Evolutionary conservation across 2,888 invertebrate genomes (phyloP), one percentile per base, ranked within the genome.

Genomic region (Laspeyria flexula): DNA sequence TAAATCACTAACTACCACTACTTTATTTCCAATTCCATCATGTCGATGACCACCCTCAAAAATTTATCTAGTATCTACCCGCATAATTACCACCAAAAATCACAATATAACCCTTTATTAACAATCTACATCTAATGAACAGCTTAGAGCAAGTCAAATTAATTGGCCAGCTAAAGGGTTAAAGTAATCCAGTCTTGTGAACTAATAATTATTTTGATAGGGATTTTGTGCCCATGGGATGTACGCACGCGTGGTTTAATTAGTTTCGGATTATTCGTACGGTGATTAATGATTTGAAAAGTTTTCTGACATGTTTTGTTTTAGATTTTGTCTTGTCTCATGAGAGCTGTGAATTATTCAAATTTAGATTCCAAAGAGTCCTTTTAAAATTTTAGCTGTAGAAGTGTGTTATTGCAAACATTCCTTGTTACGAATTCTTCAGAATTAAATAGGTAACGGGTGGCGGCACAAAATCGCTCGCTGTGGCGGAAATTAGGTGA

Each of bases 141-240:
- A 65, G 73, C 73, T 71, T 74, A 79, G 73, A 76, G 55, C 73
- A 65, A 67, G 62, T 71, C 67, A 72, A 80, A 79, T 81, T 81
- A 83, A 83, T 84, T 80, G 80, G 77, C 70, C 63, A 53, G 54
- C 60, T 58, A 75, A 79, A 74, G 81, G 85, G 81, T 80, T 50
- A 44, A 35, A 55, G 7, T 66, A 66, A 77, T 85, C 59, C 50
- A 39, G 71, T 73, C 73, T 73, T 55, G 65, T 54, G 59, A 70
- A 73, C 69, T 71, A 69, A 74, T 82, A 84, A 86, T 85, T 84
- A 86, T 85, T 81, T 81, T 75, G 79, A 84, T 81, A 82, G 81
- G 78, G 79, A 65, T 75, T 72, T 60, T 16, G 33, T 59, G 63
- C 79, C 79, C 77, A 55, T 44, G 72, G 79, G 77, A 75, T 60